phyloP scores from a whole-genome alignment of 37 sponge, comb jelly and placozoan species.

The Halisarca cf. caerulea region DNA sequence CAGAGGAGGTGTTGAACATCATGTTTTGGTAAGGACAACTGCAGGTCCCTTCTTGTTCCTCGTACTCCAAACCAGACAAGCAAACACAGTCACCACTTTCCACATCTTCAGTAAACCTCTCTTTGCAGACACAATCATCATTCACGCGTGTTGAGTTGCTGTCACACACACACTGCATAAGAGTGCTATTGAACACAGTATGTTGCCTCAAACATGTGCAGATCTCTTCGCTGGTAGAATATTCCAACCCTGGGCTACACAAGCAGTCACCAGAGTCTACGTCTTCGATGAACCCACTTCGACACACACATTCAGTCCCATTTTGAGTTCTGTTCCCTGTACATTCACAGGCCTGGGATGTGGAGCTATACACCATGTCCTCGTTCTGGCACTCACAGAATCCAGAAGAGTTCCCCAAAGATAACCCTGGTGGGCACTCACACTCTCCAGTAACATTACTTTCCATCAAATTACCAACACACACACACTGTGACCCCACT shows the following conservation, averaged over 20 bases:
- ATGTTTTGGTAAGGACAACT: background rate
- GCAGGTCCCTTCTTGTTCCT: background rate
- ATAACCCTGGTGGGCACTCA: background rate
- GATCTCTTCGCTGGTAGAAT: background rate
- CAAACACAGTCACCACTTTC: conserved; percentile 7
- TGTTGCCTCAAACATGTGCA: background rate
- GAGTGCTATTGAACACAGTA: background rate
- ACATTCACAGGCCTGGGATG: background rate
- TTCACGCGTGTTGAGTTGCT: too few species aligned
- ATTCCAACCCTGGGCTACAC: background rate
- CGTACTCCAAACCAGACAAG: background rate
- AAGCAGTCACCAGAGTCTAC: background rate
- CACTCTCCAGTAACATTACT: background rate
- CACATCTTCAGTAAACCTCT: too few species aligned
- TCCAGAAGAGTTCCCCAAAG: background rate
- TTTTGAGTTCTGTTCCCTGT: background rate
- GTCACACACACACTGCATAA: too few species aligned
- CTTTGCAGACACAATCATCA: too few species aligned
- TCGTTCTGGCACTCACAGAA: background rate
- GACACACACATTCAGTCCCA: conserved; percentile 14
- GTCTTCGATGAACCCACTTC: background rate
- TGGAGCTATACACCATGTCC: too few species aligned
- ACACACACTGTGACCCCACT: background rate
- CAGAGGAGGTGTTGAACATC: background rate
- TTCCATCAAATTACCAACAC: conserved; percentile 1